Base-by-base conservation (phyloP, 1,140 invertebrate genomes). In the Drosophila leontia region DNA sequence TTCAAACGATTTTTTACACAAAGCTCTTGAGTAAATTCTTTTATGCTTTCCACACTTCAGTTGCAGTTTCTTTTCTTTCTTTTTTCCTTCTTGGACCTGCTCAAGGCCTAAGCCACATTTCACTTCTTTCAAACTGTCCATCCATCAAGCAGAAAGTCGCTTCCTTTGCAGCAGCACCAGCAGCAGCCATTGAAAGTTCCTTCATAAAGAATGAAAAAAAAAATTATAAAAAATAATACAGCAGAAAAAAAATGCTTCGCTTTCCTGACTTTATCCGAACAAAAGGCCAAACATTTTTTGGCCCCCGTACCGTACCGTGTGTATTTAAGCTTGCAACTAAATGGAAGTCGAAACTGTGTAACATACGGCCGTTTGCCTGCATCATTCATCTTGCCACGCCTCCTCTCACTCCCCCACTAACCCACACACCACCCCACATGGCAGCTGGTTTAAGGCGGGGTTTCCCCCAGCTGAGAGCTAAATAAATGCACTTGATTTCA, bases 401-500 rank as follows among this genome's bases (percentile, higher is more conserved):
- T 23, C 64, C 37, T 29, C 5, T 15, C 15, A 23, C 53, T n/a
- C 15, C 13, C 23, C 12, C 48, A 3, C 19, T 6, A 5, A 7
- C 23, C 44, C 26, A 29, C 26, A 57, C 57, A 26, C 63, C 29
- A 1, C 23, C 35, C 26, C 61, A 62, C 45, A 77, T 56, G 56
- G 62, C 62, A 60, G 62, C 63, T 41, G 11, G 13, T 23, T 23
- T 11, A 23, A 34, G 57, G 41, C 34, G 42, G 63, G 29, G 26
- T 7, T 15, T 42, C 65, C n/a, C 6, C 34, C 13, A 29, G 48
- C 35, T 9, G 34, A 39, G 45, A 59, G 58, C 72, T 88, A 80
- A 90, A 88, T 88, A 88, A 88, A 90, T 88, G 85, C 84, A 88
- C 78, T 88, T 88, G 84, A 88, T 88, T 88, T 90, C 85, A 88